Conservation (phyloP, 2,888 invertebrate genomes). For the Keiferia lycopersicella region DNA sequence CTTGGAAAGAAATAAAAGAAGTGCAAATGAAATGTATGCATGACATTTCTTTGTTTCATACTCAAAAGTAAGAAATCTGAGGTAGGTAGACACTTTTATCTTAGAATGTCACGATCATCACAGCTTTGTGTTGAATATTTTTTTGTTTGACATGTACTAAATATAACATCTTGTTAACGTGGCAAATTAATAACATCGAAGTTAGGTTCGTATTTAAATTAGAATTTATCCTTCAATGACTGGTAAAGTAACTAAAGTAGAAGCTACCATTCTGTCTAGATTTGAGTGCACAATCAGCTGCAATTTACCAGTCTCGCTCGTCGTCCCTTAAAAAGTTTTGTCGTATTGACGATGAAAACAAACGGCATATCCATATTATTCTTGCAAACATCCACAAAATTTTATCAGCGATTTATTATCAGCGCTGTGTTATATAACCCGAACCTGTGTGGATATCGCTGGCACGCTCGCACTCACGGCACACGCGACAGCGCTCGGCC, state of each 20-base stretch:
- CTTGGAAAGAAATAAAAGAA: too few species aligned
- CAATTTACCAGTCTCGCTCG: neutral
- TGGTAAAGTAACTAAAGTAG: neutral
- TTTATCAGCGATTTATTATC: conserved; percentile 79
- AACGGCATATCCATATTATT: conserved; percentile 51
- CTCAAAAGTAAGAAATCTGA: too few species aligned
- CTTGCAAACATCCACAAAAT: conserved; percentile 59
- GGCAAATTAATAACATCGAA: neutral
- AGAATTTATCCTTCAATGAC: neutral
- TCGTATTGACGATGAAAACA: neutral
- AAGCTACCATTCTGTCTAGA: neutral
- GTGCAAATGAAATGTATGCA: too few species aligned
- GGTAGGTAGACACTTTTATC: too few species aligned
- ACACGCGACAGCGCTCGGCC: conserved; percentile 34
- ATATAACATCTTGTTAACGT: too few species aligned
- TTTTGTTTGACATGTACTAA: too few species aligned
- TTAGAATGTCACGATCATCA: too few species aligned
- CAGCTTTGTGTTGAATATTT: too few species aligned
- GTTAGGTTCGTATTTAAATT: neutral
- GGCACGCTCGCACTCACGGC: conserved; percentile 55
- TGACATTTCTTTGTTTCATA: too few species aligned
- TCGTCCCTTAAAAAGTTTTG: neutral
- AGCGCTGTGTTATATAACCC: conserved; percentile 72
- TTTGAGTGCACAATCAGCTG: neutral
- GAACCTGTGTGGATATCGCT: conserved; percentile 50